Percentiles rank a stretch among this genome's conserved stretches.
Evolutionary conservation across 2,113 vertebrate genomes (phyloP).

Genomic region (Trogon surrucura): DNA sequence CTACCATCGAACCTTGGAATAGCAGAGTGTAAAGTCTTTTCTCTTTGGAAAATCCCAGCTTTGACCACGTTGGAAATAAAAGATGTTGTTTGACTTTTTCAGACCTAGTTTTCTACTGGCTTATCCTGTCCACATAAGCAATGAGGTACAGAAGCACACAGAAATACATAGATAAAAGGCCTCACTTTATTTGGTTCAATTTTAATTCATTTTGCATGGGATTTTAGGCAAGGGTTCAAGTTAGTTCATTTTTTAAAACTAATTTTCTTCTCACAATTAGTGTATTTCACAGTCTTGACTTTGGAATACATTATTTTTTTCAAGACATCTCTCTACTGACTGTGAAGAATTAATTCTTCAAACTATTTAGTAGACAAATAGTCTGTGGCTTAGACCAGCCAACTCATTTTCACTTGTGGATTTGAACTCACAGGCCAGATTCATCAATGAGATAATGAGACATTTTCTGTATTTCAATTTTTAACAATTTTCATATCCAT

Average conservation of each 20-base stretch:
- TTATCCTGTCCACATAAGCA: not conserved
- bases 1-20: not conserved
- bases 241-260: not conserved
- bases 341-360: not conserved
- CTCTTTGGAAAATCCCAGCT: not conserved
- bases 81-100: not conserved
- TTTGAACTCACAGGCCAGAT: not conserved
- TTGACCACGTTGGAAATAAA: not conserved
- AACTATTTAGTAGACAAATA: not conserved
- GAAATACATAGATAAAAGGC: not conserved
- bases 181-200: not conserved
- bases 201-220: not conserved
- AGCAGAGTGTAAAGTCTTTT: not conserved
- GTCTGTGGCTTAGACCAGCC: not conserved
- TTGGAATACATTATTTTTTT: not conserved
- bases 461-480: conserved; percentile 24
- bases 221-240: not conserved
- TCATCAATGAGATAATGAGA: not conserved
- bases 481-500: conserved; percentile 21
- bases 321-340: not conserved
- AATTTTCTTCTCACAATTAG: not conserved
- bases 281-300: not conserved
- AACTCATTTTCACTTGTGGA: not conserved
- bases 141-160: not conserved
- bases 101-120: not conserved